These are phyloP conservation scores for Ametastegia equiseti DNA, from an alignment of 2,888 invertebrate genomes.

Conservation along the genomic window DNA sequence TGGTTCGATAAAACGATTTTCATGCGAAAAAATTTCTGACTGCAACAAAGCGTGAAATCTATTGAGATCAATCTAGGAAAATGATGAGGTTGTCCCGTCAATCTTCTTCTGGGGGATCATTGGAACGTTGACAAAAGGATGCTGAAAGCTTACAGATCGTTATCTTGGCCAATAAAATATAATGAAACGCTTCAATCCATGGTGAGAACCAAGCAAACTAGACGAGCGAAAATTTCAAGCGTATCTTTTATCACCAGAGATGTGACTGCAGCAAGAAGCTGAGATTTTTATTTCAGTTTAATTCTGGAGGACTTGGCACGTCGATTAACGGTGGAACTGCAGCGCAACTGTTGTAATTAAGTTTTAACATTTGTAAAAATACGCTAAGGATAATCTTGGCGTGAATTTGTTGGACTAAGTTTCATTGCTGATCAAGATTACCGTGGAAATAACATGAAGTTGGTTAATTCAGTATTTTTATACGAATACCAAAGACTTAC, in stretches of 20 bases:
- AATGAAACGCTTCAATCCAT: too few species aligned
- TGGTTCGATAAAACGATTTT: neutral
- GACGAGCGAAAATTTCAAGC: neutral
- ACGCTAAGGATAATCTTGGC: neutral
- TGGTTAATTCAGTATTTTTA: neutral
- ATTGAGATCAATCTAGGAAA: neutral
- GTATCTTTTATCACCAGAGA: neutral
- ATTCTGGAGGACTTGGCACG: neutral
- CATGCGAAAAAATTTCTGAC: neutral
- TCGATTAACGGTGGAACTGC: neutral
- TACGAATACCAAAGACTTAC: too few species aligned
- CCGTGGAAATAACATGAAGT: neutral
- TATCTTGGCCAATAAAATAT: neutral
- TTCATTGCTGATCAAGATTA: neutral
- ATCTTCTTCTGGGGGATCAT: neutral
- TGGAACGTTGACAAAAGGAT: neutral
- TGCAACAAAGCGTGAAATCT: neutral
- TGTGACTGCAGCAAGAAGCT: neutral
- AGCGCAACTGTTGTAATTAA: neutral
- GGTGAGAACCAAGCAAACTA: too few species aligned
- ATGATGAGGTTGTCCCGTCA: neutral
- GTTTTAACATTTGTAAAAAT: neutral
- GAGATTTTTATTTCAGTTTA: neutral
- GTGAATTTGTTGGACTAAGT: neutral
- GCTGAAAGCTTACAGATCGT: neutral